phyloP scores from a whole-genome alignment of 2,888 invertebrate species.

The Pelosia muscerda region DNA sequence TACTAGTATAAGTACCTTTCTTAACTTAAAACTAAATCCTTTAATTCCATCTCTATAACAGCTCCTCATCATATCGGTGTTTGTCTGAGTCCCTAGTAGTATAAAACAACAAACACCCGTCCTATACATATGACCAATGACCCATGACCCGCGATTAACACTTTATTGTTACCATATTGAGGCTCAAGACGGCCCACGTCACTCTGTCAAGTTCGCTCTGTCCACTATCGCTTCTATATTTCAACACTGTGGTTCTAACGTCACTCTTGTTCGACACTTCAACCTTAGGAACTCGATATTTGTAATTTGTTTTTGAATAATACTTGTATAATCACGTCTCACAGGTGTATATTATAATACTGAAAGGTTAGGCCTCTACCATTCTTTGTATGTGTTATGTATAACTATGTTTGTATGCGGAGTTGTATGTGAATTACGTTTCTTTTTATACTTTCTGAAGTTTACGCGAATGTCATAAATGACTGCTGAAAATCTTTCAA shows the following conservation, averaged over 20 bases:
- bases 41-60: background rate
- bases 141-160: constrained; percentile 7
- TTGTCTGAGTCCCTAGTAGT: background rate
- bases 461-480: too few species aligned
- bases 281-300: background rate
- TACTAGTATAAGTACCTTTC: too few species aligned
- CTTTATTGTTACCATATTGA: constrained; percentile 7
- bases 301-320: background rate
- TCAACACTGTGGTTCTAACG: background rate
- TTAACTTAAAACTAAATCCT: too few species aligned
- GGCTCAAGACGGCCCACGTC: constrained; percentile 3
- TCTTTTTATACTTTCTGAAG: too few species aligned
- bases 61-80: background rate
- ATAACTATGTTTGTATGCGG: too few species aligned
- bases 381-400: too few species aligned
- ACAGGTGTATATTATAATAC: background rate
- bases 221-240: background rate
- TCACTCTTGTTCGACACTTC: constrained; percentile 7
- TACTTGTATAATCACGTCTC: background rate
- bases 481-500: too few species aligned
- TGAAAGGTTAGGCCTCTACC: background rate
- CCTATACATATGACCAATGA: constrained; percentile 11
- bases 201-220: constrained; percentile 5
- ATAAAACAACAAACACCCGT: background rate
- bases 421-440: too few species aligned